These are phyloP conservation scores for Syrmaticus mikado DNA, from an alignment of 2,113 vertebrate genomes.

Conservation along the genomic window DNA sequence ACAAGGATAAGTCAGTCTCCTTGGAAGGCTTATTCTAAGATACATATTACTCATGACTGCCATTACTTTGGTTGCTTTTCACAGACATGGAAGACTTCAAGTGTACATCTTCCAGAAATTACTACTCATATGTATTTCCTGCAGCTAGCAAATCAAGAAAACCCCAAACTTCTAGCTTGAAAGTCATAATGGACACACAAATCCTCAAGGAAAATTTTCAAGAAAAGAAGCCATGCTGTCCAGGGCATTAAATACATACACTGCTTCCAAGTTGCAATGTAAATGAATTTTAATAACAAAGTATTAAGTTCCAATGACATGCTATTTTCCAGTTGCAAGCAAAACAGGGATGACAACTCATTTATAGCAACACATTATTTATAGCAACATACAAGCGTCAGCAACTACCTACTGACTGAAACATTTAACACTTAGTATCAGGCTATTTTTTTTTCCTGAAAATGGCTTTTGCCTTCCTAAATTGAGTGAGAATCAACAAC, in stretches of 20 bases:
- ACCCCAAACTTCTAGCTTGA: not conserved
- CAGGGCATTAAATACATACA: not conserved
- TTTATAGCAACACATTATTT: not conserved
- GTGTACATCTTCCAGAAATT: not conserved
- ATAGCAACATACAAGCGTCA: not conserved
- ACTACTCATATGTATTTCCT: fast-evolving
- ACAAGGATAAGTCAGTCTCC: not conserved
- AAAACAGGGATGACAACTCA: not conserved
- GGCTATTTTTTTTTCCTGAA: not conserved
- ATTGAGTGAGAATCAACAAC: not conserved
- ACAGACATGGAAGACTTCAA: not conserved
- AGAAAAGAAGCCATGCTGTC: not conserved
- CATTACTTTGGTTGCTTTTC: not conserved
- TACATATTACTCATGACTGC: not conserved
- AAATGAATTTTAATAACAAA: not conserved
- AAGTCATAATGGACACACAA: not conserved
- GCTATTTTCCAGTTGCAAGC: not conserved
- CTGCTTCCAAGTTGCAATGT: not conserved
- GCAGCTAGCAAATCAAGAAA: not conserved
- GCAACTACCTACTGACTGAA: not conserved
- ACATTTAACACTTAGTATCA: not conserved
- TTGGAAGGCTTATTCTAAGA: not conserved
- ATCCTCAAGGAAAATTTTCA: not conserved
- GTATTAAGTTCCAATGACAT: not conserved
- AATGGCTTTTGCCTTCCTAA: not conserved